These are phyloP conservation scores for Drosophila sturtevanti DNA, from an alignment of 1,140 invertebrate species.

Conservation along the genomic window DNA sequence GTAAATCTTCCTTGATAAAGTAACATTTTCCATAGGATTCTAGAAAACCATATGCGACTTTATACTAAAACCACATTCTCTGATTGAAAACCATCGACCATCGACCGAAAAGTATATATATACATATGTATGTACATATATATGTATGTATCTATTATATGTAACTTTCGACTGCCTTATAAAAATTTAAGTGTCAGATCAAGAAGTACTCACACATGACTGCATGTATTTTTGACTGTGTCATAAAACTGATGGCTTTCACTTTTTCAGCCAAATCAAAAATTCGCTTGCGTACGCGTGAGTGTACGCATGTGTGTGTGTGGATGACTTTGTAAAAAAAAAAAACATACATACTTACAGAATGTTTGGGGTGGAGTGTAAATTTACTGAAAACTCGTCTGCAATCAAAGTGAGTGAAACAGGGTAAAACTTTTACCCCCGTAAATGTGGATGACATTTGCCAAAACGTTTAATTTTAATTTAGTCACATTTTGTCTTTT, in stretches of 20 bases:
- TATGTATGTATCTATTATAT: background rate
- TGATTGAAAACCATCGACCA: too few species aligned
- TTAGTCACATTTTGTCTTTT: slow-evolving; percentile 29
- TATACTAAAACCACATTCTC: too few species aligned
- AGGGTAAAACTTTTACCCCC: background rate
- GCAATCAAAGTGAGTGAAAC: slow-evolving; percentile 49
- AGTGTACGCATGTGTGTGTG: slow-evolving; percentile 19
- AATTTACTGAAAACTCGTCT: slow-evolving; percentile 37
- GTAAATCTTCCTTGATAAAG: too few species aligned
- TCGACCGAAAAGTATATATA: too few species aligned
- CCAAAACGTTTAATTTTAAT: slow-evolving; percentile 42
- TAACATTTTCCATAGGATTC: too few species aligned
- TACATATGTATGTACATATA: too few species aligned
- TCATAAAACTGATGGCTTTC: slow-evolving; percentile 16
- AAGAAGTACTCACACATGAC: slow-evolving; percentile 42
- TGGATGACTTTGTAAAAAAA: slow-evolving; percentile 34
- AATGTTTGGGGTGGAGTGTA: slow-evolving; percentile 28
- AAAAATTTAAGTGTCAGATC: slow-evolving; percentile 31
- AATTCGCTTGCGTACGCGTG: background rate
- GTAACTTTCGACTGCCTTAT: background rate
- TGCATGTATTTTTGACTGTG: slow-evolving; percentile 48
- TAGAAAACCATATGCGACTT: too few species aligned
- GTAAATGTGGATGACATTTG: slow-evolving; percentile 26
- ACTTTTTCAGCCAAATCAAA: slow-evolving; percentile 10
- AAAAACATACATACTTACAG: too few species aligned